phyloP scores from a whole-genome alignment of 2,113 vertebrate genomes.

The Penelope pileata region DNA sequence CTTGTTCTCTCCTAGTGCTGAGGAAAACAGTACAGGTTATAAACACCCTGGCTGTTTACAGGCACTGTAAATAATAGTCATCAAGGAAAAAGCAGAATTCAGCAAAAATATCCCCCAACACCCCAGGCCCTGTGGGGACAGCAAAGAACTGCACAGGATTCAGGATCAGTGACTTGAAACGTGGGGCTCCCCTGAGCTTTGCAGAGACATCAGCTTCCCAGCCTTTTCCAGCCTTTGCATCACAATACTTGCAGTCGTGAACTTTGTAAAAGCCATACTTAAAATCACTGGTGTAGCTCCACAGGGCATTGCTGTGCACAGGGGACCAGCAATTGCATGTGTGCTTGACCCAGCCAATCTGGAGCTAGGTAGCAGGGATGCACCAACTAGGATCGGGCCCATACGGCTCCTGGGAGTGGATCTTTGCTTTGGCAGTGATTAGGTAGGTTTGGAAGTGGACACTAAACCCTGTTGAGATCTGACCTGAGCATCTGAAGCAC shows the following conservation, averaged over 20 bases:
- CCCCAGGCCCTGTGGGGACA: fast-evolving
- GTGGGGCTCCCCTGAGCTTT: not conserved
- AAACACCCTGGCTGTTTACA: not conserved
- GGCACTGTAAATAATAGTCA: constrained; percentile 1
- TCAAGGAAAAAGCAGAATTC: constrained; percentile 8
- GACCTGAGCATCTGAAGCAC: not conserved
- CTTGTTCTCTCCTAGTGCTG: constrained; percentile 1
- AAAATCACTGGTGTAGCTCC: not conserved
- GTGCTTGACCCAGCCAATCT: not conserved
- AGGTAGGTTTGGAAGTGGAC: not conserved
- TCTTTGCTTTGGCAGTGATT: not conserved
- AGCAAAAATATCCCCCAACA: not conserved
- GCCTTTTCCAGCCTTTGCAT: not conserved
- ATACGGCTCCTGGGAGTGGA: fast-evolving
- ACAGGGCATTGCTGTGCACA: not conserved
- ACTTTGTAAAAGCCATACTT: not conserved
- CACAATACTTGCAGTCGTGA: not conserved
- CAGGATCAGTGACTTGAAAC: not conserved
- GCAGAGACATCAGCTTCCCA: not conserved
- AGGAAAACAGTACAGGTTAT: not conserved
- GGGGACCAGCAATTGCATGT: fast-evolving
- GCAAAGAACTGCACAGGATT: not conserved
- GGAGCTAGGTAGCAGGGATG: not conserved
- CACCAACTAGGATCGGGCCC: not conserved
- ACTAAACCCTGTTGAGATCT: not conserved